A percentile compares a stretch with the other conserved stretches of the same genome.
Conservation (phyloP, 2,797 vertebrate species). For the Fratercula arctica region DNA sequence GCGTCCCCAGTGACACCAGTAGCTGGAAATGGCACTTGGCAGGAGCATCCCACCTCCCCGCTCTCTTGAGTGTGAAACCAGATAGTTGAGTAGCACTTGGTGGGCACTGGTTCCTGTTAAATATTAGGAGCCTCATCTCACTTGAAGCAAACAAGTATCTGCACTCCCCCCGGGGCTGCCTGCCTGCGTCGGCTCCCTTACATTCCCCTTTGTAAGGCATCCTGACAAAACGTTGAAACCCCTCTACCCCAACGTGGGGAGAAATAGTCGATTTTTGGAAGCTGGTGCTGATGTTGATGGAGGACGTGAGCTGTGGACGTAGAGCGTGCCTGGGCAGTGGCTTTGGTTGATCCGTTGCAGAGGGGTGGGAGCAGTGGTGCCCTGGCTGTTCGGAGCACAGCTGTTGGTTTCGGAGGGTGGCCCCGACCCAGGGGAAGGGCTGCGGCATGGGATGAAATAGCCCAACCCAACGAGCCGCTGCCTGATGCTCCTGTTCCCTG, state of each 20-base stretch:
- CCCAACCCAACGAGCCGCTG: rapidly evolving
- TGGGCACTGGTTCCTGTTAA: background rate
- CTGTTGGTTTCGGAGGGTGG: background rate
- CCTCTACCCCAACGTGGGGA: rapidly evolving
- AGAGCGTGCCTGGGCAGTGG: background rate
- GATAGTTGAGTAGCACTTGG: background rate
- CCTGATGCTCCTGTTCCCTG: background rate
- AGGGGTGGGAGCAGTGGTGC: background rate
- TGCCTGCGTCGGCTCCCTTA: background rate
- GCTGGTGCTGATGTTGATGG: background rate
- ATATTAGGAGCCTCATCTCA: background rate
- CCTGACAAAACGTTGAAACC: background rate
- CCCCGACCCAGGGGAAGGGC: background rate
- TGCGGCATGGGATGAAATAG: background rate
- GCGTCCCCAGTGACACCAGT: background rate
- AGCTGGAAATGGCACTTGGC: background rate
- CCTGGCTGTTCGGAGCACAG: background rate
- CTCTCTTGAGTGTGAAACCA: background rate
- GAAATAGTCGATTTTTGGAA: background rate
- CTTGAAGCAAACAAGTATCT: background rate
- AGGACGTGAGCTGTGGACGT: background rate
- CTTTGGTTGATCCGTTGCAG: rapidly evolving
- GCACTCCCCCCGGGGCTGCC: background rate
- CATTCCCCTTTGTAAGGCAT: background rate
- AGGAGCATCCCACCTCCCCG: background rate